These are phyloP conservation scores for Bambusicola thoracicus DNA, from an alignment of 2,113 vertebrate species.

Conservation along the genomic window DNA sequence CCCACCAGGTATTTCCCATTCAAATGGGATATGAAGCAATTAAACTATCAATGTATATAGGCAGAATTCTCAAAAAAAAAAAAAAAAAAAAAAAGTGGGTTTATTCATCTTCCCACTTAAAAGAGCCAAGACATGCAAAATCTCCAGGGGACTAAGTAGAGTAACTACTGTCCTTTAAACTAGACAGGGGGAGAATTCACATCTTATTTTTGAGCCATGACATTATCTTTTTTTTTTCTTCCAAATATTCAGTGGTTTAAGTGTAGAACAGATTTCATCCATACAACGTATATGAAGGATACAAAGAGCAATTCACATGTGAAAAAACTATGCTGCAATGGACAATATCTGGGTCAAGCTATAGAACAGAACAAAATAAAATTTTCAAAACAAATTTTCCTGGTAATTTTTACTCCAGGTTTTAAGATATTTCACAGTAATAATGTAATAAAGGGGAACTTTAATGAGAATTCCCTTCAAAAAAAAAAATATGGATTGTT, in stretches of 20 bases:
- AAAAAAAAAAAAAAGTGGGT: slow-evolving; percentile 2
- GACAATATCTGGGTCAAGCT: not conserved
- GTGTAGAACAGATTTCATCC: not conserved
- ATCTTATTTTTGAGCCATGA: not conserved
- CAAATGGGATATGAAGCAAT: not conserved
- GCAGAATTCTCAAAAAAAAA: slow-evolving; percentile 15
- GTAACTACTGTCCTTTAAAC: not conserved
- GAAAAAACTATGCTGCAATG: not conserved
- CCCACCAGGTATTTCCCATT: slow-evolving; percentile 1
- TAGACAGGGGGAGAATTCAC: not conserved
- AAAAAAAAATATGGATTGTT: not conserved
- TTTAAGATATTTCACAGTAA: not conserved
- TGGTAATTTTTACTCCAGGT: not conserved
- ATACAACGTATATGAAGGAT: not conserved
- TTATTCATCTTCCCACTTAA: slow-evolving; percentile 20
- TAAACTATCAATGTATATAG: not conserved
- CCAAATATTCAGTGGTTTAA: not conserved
- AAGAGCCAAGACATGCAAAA: slow-evolving; percentile 26
- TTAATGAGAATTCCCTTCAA: not conserved
- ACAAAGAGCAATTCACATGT: not conserved
- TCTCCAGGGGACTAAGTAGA: not conserved
- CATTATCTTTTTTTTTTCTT: not conserved
- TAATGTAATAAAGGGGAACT: not conserved
- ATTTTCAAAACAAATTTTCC: not conserved
- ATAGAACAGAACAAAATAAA: not conserved